Evolutionary conservation across 2,797 vertebrate genomes (phyloP), one percentile per base, ranked within the genome.

Genomic region (Stomatorhinus walkeri): DNA sequence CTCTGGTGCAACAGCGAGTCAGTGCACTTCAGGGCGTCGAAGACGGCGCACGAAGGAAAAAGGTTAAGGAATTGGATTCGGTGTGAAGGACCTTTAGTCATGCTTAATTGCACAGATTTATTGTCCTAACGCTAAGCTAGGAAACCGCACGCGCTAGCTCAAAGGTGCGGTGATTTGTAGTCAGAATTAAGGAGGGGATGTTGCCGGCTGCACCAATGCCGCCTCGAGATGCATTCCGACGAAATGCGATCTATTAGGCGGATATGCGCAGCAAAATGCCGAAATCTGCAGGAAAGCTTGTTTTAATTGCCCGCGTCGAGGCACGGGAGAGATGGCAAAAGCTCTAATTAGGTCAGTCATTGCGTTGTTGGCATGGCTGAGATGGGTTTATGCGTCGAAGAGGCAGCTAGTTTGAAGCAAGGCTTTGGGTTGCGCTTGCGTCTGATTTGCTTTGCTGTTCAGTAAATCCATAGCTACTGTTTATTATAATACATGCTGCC

Each of bases 31-130:
- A 36, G 51, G 40, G 59, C 59, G 10, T 54, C n/a, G 59, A 59
- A 87, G 87, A 68, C 36, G 14, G 10, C 8, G 49, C 86, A 88
- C 85, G 86, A 79, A 88, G 81, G 88, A 88, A 90, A 92, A 90
- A 56, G 56, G 54, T 56, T 81, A 83, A 89, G 72, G 90, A 89
- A 89, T 90, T 85, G 85, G 89, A 88, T 92, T 92, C 90, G 85
- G 90, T 89, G 90, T 87, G 88, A 90, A 88, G 91, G 89, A 91
- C 91, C 91, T 91, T 90, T 89, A 91, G 89, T 92, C 91, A 91
- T 90, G 91, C 89, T 90, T 92, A 92, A 92, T 91, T 92, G 90
- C 89, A 40, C 90, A 92, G 90, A 92, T 92, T 92, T 92, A 92
- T 89, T 61, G 90, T 88, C 24, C 87, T 54, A 49, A 87, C 88